phyloP scores from a whole-genome alignment of 2,113 vertebrate species.

The Pogonocichla stellata region DNA sequence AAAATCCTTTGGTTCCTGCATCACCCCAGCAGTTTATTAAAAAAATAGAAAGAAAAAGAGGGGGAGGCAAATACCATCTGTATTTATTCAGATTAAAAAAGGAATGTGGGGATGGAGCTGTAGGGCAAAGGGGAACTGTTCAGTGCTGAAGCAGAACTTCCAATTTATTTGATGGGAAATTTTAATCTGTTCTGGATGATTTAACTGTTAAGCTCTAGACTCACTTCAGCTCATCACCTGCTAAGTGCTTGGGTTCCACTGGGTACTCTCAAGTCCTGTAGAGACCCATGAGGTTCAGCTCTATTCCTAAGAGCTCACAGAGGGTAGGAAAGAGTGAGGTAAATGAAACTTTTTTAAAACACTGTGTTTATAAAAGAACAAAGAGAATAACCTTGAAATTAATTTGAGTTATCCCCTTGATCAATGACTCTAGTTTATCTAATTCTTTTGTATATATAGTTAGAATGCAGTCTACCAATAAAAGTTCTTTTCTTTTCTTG shows the following conservation, averaged over 20 bases:
- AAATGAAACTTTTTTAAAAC: neutral
- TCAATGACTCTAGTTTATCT: neutral
- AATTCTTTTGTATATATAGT: neutral
- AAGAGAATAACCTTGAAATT: neutral
- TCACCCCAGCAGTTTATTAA: neutral
- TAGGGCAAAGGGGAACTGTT: neutral
- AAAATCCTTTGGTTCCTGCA: neutral
- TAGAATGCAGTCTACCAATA: neutral
- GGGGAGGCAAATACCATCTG: neutral
- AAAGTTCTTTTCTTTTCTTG: neutral
- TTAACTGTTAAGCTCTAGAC: neutral
- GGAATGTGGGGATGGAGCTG: neutral
- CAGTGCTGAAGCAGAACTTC: constrained; percentile 1
- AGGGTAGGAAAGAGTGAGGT: neutral
- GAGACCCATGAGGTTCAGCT: neutral
- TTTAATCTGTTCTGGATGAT: neutral
- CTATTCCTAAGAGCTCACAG: neutral
- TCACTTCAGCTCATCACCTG: neutral
- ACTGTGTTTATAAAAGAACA: neutral
- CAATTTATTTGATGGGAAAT: neutral
- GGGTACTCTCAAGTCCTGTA: neutral
- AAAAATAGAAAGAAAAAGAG: neutral
- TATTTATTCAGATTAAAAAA: neutral
- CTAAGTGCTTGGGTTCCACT: neutral
- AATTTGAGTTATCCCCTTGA: neutral